Conservation (phyloP, 1,140 invertebrate genomes). For the Drosophila sulfurigaster region DNA sequence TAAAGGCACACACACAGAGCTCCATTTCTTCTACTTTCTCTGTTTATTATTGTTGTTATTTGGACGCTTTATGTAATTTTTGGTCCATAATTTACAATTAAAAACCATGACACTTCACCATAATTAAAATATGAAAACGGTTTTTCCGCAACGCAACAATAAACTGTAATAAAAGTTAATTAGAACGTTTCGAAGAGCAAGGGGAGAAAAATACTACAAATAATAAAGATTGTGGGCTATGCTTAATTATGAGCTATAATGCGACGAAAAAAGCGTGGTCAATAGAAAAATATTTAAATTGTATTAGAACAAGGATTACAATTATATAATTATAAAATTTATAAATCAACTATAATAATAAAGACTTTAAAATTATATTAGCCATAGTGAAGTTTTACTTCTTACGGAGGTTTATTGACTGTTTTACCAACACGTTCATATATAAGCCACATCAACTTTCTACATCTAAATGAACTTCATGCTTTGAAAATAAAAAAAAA, state of each 20-base stretch:
- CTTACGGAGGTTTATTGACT: too few species aligned
- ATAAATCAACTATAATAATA: too few species aligned
- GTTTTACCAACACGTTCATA: too few species aligned
- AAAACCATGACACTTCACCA: slow-evolving; percentile 81
- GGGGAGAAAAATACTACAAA: slow-evolving; percentile 5
- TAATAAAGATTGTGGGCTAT: background rate
- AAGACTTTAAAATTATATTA: too few species aligned
- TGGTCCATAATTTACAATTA: slow-evolving; percentile 76
- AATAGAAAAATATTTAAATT: background rate
- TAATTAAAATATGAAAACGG: slow-evolving; percentile 83
- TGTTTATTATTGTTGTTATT: slow-evolving; percentile 34
- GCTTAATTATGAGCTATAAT: background rate
- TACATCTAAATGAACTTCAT: too few species aligned
- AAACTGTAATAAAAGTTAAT: slow-evolving; percentile 83
- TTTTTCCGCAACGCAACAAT: slow-evolving; percentile 72
- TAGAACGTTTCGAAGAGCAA: slow-evolving; percentile 53
- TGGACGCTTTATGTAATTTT: slow-evolving; percentile 61
- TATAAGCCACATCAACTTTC: too few species aligned
- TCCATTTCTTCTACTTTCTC: slow-evolving; percentile 19
- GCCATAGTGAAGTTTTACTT: too few species aligned
- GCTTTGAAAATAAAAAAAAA: too few species aligned
- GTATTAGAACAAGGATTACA: background rate
- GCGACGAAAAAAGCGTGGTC: background rate
- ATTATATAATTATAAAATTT: too few species aligned
- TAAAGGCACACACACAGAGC: slow-evolving; percentile 15